Base-by-base conservation (phyloP, 2,113 vertebrate genomes). In the Herpailurus yagouaroundi region DNA sequence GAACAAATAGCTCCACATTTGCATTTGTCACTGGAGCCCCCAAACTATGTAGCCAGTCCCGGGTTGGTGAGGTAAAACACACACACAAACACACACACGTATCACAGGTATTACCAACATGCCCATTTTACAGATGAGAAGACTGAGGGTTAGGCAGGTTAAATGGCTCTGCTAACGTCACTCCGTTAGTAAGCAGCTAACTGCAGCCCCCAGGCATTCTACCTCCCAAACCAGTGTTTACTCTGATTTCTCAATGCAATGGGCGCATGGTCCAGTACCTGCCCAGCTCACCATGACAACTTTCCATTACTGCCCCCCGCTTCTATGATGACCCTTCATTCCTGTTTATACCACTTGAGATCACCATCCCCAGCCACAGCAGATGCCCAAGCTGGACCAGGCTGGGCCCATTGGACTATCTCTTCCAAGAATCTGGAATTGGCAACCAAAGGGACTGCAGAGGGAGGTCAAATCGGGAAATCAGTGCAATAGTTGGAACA, bases 241-340 rank as follows among this genome's bases (percentile, higher is more conserved):
- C 18, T 57, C 77, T 6, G 14, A 38, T 18, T 7, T 18, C 41
- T 82, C 55, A 63, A 0, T 11, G 31, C 14, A 1, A 16, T 1
- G 2, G 15, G 9, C 9, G 4, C 10, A 10, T 5, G 6, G 55
- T 5, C 33, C 16, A 74, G 60, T 29, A 6, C 41, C 27, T 19
- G 15, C 45, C 50, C 14, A 5, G 15, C 41, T 69, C 52, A 11
- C 0, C 0, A 6, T 0, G 11, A n/a, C 10, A 31, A 10, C 33
- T 45, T 25, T 48, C 69, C 5, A 0, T 11, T 48, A 33, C 36
- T 79, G 55, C 10, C 13, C 71, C 63, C 8, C 8, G 45, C 55
- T 82, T 68, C 81, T 14, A 16, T 74, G 66, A 29, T 1, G 29
- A 92, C 19, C 52, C 50, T 23, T 94, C 16, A n/a, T 27, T 60